Conservation (phyloP, 1,140 invertebrate genomes). For the Habropoda laboriosa region DNA sequence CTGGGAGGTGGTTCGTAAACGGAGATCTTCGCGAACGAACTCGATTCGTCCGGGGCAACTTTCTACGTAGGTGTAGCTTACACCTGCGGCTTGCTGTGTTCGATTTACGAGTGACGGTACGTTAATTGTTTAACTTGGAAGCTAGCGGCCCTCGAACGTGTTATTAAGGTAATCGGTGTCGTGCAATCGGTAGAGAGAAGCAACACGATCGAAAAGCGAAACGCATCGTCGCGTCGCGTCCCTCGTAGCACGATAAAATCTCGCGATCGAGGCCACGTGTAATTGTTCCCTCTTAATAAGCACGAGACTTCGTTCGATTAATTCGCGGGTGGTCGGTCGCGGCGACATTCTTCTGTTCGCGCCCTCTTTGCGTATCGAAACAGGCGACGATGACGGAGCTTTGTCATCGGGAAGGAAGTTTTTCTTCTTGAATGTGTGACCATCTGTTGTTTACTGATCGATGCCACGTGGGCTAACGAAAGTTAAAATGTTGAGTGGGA, state of each 20-base stretch:
- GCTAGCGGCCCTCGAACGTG: conserved; percentile 3
- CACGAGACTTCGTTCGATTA: background rate
- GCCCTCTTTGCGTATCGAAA: no score
- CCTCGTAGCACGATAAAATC: conserved; percentile 39
- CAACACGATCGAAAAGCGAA: conserved; percentile 27
- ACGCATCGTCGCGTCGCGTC: conserved; percentile 4
- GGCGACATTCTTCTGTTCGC: background rate
- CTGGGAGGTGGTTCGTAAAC: no score
- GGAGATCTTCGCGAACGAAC: no score
- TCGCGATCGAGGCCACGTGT: background rate
- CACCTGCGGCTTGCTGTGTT: background rate
- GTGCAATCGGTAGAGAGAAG: conserved; percentile 1
- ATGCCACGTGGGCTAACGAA: no score
- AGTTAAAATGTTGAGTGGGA: no score
- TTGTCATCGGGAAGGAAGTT: no score
- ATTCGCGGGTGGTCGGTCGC: background rate
- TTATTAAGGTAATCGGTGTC: conserved; percentile 50
- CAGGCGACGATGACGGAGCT: no score
- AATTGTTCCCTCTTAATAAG: conserved; percentile 1
- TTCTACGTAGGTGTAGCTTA: background rate
- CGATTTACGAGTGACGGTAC: conserved; percentile 34
- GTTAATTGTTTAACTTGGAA: conserved; percentile 50
- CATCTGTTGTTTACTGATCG: no score
- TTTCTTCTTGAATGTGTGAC: no score
- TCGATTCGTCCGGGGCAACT: no score